Evolutionary conservation across 30 jellyfish, hydroid and myxozoan species (phyloP).

Genomic region (Cassiopea andromeda): DNA sequence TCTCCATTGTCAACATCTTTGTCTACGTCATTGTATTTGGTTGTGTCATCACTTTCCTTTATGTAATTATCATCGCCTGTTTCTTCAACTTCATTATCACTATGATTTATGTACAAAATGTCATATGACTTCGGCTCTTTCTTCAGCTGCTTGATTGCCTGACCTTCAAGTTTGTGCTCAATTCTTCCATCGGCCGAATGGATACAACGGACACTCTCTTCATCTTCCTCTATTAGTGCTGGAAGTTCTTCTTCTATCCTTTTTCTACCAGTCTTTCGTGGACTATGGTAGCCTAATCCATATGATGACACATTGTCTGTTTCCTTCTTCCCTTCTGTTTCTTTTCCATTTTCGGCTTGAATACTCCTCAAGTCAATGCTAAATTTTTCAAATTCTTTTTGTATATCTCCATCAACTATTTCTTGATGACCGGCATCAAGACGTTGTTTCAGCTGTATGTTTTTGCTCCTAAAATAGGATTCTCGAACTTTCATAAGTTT

Average conservation of each 20-base stretch:
- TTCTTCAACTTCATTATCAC: conserved; percentile 48
- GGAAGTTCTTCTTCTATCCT: conserved; percentile 31
- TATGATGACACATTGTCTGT: background rate
- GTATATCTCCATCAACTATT: background rate
- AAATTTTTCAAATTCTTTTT: background rate
- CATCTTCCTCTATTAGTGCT: conserved; percentile 60
- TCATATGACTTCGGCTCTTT: conserved; percentile 15
- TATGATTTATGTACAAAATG: conserved; percentile 48
- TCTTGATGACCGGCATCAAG: conserved; percentile 7
- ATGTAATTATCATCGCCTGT: background rate
- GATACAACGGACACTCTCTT: conserved; percentile 12
- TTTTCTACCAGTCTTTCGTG: conserved; percentile 19
- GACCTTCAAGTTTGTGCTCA: background rate
- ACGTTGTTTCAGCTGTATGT: conserved; percentile 27
- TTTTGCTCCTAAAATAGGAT: conserved; percentile 39
- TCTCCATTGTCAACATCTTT: conserved; percentile 21
- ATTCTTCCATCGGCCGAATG: conserved; percentile 27
- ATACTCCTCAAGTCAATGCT: background rate
- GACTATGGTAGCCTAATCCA: background rate
- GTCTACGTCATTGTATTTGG: too few relatives aligned
- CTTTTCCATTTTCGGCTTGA: background rate
- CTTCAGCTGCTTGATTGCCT: background rate
- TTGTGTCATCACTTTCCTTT: too few relatives aligned
- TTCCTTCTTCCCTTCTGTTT: background rate
- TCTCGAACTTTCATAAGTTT: conserved; percentile 50